Evolutionary conservation across 1,140 invertebrate genomes (phyloP), one percentile per base, ranked within the genome.

Genomic region (Chymomyza costata): DNA sequence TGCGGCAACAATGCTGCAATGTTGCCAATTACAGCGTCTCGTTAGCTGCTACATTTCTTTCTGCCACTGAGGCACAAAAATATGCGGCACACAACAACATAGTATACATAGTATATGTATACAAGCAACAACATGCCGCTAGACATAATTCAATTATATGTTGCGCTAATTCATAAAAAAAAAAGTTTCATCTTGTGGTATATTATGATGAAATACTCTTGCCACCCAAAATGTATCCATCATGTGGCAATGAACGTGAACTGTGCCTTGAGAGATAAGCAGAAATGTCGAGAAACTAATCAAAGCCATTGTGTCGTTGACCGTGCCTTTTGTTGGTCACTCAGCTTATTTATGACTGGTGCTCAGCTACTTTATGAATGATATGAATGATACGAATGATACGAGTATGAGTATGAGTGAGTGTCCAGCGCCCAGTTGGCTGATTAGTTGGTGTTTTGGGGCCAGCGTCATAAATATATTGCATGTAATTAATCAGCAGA

Each of bases 401-500:
- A 52, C 52, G 55, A 51, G 35, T 56, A 16, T 21, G 15, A 6
- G 21, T 18, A 14, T 6, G n/a, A 16, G n/a, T n/a, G n/a, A n/a
- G n/a, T n/a, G n/a, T n/a, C n/a, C n/a, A n/a, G n/a, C n/a, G 18
- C 17, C 44, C 31, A 13, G 14, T 10, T 13, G 6, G 3, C 39
- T n/a, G n/a, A n/a, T 16, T 30, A 25, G 21, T n/a, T n/a, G 8
- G 21, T 25, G 21, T 25, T 5, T 25, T n/a, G 8, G 21, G 3
- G 21, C 44, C 6, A 31, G 14, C 30, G 34, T 10, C 46, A 55
- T 52, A 60, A 67, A 71, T 61, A 66, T 50, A 71, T 67, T 63
- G 73, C 71, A 67, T 78, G 71, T 71, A 78, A 76, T 76, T 76
- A 76, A 80, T 78, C 66, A 78, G 56, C 15, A 54, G 44, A 39